phyloP scores from a whole-genome alignment of 2,888 invertebrate species.

The Heteropelma amictum region DNA sequence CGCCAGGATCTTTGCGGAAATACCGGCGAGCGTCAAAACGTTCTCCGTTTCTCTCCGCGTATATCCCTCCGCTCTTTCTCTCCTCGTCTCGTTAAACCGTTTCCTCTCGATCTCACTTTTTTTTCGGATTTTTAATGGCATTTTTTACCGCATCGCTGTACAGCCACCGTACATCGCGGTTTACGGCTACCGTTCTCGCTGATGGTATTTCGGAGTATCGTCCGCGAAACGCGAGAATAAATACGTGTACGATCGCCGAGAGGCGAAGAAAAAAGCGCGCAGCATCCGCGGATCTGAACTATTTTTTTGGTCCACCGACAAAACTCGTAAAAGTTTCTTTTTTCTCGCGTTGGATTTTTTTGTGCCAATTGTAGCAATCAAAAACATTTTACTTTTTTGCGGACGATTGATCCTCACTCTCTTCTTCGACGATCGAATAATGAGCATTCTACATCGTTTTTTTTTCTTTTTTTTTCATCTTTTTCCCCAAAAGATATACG shows the following conservation, averaged over 20 bases:
- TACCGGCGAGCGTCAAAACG: slow-evolving; percentile 3
- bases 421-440: too few species aligned
- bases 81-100: neutral
- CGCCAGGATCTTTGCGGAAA: slow-evolving; percentile 6
- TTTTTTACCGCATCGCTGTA: slow-evolving; percentile 35
- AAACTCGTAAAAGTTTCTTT: too few species aligned
- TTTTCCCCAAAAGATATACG: slow-evolving; percentile 70
- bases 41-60: neutral
- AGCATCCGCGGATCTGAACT: too few species aligned
- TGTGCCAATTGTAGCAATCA: too few species aligned
- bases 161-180: slow-evolving; percentile 30
- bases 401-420: too few species aligned
- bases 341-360: too few species aligned
- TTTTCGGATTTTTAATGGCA: slow-evolving; percentile 12
- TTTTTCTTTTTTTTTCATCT: too few species aligned
- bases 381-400: too few species aligned
- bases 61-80: neutral
- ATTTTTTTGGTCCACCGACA: too few species aligned
- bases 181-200: slow-evolving; percentile 21
- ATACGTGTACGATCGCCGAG: neutral
- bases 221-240: slow-evolving; percentile 40
- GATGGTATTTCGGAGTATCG: slow-evolving; percentile 3
- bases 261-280: slow-evolving; percentile 1
- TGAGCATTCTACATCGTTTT: too few species aligned
- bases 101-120: slow-evolving; percentile 7